These are phyloP conservation scores for Achatina immaculata DNA, from an alignment of 1,140 invertebrate genomes.

Conservation along the genomic window DNA sequence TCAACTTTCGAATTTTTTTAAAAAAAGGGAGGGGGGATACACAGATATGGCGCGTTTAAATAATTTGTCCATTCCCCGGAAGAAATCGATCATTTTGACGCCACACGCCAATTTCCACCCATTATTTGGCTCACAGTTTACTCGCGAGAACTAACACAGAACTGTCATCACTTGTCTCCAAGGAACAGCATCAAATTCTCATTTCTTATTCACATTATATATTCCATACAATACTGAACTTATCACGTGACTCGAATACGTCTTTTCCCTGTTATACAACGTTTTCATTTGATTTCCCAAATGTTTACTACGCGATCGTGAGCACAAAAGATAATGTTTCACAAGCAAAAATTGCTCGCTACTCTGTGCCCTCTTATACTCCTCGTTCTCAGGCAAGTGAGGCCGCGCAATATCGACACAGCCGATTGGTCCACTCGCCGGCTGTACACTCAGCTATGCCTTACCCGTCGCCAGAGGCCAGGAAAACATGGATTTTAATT, in stretches of 20 bases:
- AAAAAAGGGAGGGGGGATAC: too few species aligned
- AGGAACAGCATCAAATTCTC: not conserved
- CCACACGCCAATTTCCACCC: conserved; percentile 39
- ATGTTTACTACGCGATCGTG: conserved; percentile 18
- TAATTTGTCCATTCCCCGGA: conserved; percentile 47
- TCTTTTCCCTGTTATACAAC: not conserved
- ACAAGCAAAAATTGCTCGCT: conserved; percentile 25
- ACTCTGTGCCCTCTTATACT: not conserved
- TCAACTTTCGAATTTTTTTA: too few species aligned
- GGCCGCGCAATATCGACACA: conserved; percentile 15
- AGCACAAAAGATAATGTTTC: conserved; percentile 21
- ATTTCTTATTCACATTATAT: not conserved
- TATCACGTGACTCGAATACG: not conserved
- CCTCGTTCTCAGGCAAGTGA: conserved; percentile 18
- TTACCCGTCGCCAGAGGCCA: too few species aligned
- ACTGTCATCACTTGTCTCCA: not conserved
- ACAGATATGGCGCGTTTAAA: conserved; percentile 52
- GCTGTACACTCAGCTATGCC: conserved; percentile 20
- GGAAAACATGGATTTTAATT: too few species aligned
- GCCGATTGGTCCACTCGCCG: conserved; percentile 29
- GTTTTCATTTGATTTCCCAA: too few species aligned
- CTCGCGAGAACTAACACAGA: conserved; percentile 10
- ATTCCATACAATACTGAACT: not conserved
- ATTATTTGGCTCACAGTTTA: conserved; percentile 14
- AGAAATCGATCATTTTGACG: conserved; percentile 52